phyloP scores from a whole-genome alignment of 2,113 vertebrate species.

The Mixornis gularis region DNA sequence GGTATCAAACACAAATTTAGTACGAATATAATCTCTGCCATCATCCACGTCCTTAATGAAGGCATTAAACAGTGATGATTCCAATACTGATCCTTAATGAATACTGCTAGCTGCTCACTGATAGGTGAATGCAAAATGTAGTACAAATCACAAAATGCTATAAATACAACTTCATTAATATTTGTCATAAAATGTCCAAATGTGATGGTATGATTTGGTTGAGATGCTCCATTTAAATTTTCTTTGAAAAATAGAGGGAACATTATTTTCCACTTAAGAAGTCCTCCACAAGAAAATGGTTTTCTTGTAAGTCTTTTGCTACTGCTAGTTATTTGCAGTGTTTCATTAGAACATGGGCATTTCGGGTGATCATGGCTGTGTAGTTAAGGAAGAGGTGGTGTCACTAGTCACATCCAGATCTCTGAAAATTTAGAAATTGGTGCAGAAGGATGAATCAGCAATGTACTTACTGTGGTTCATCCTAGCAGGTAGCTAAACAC shows the following conservation, averaged over 20 bases:
- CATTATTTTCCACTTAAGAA: neutral
- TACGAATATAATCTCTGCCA: neutral
- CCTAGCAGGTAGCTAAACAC: neutral
- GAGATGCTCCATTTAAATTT: neutral
- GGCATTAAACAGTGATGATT: neutral
- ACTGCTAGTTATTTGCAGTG: neutral
- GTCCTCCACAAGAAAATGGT: fast-evolving
- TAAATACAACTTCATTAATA: neutral
- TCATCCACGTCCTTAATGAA: neutral
- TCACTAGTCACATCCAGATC: neutral
- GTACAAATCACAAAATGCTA: neutral
- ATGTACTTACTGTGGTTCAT: neutral
- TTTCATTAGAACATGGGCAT: neutral
- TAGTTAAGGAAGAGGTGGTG: neutral
- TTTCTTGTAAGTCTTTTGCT: neutral
- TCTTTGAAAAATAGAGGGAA: neutral
- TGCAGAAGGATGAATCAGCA: neutral
- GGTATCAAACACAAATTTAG: neutral
- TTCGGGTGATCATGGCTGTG: fast-evolving
- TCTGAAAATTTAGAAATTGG: neutral
- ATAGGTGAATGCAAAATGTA: neutral
- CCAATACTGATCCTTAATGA: neutral
- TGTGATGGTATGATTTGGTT: neutral
- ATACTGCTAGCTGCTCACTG: neutral
- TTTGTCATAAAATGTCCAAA: neutral